Percentiles rank a stretch among this genome's conserved stretches.
Evolutionary conservation across 2,113 vertebrate species (phyloP).

Genomic region (Pluvialis apricaria): DNA sequence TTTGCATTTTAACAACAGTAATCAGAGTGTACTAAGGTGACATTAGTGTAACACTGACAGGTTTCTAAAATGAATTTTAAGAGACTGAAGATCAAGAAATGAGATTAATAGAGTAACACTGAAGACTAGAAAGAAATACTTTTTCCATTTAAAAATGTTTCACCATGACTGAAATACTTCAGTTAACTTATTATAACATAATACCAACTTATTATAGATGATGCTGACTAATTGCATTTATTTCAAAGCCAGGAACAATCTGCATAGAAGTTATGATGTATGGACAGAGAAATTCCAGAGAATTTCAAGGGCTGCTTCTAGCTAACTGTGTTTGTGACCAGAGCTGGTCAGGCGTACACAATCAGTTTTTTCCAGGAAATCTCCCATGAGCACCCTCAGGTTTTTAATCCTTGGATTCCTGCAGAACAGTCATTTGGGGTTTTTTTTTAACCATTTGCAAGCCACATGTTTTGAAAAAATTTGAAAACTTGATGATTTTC

Average conservation of each 20-base stretch:
- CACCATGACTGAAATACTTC: neutral
- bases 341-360: neutral
- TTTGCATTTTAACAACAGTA: neutral
- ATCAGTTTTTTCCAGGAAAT: conserved; percentile 12
- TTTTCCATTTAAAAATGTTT: neutral
- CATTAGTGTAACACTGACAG: neutral
- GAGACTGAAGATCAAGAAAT: neutral
- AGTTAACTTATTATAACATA: neutral
- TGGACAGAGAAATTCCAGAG: neutral
- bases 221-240: neutral
- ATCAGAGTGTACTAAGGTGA: neutral
- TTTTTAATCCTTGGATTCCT: neutral
- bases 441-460: conserved; percentile 18
- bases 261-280: neutral
- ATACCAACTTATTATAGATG: neutral
- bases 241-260: neutral
- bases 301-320: conserved; percentile 3
- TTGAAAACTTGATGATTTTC: neutral
- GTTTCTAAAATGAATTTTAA: neutral
- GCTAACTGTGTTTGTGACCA: neutral
- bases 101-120: neutral
- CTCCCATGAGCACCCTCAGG: neutral
- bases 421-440: neutral
- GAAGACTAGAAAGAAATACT: neutral
- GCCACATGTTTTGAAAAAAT: neutral